phyloP scores from a whole-genome alignment of 2,113 vertebrate species.

The Mirounga angustirostris region DNA sequence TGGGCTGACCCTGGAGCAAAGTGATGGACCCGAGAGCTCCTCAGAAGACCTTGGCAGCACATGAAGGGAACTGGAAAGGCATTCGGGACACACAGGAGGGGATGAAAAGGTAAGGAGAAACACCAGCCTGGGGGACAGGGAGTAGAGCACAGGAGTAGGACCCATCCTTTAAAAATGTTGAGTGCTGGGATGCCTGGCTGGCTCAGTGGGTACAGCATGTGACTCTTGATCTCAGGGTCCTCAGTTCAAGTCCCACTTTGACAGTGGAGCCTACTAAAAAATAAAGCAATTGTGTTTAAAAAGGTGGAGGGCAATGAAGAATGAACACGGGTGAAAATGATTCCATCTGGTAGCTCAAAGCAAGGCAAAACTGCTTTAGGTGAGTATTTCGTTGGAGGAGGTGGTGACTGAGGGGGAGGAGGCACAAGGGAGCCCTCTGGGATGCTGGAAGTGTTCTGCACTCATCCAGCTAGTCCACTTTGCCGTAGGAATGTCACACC shows the following conservation, averaged over 20 bases:
- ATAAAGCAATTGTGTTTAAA: background rate
- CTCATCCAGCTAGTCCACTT: background rate
- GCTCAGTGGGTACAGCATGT: background rate
- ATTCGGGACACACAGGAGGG: background rate
- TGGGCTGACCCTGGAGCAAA: background rate
- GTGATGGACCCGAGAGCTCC: background rate
- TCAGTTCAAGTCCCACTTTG: background rate
- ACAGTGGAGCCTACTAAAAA: background rate
- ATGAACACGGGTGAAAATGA: background rate
- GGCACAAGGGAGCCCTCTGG: too few relatives aligned
- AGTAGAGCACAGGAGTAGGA: background rate
- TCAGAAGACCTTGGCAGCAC: background rate
- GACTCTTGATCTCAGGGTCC: background rate
- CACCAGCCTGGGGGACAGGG: background rate
- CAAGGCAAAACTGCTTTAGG: background rate
- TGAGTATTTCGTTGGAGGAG: background rate
- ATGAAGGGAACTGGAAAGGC: background rate
- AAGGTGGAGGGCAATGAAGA: background rate
- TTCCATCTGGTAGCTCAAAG: background rate
- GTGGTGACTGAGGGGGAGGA: too few relatives aligned
- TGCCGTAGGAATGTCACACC: background rate
- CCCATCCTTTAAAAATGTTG: background rate
- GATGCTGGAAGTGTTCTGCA: background rate
- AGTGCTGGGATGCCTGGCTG: background rate
- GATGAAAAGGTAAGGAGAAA: background rate